These are phyloP conservation scores for Gulo gulo DNA, from an alignment of 2,113 vertebrate genomes.

Conservation along the genomic window DNA sequence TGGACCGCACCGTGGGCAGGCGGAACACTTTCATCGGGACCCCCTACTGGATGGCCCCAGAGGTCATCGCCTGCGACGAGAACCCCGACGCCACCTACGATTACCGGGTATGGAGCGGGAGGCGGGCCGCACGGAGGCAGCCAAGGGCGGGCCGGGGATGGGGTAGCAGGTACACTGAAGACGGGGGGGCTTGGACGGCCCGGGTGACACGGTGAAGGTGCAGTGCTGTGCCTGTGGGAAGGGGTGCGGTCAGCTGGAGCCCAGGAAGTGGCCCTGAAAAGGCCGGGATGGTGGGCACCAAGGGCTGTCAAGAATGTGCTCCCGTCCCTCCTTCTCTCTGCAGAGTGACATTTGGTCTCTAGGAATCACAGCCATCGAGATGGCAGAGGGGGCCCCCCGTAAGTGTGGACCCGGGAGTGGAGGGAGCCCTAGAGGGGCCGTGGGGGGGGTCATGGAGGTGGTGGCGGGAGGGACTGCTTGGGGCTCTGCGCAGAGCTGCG, in stretches of 20 bases:
- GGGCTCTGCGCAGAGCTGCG: neutral
- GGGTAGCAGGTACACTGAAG: neutral
- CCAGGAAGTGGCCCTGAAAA: neutral
- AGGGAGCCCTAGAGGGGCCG: neutral
- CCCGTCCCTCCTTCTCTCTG: neutral
- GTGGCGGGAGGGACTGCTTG: neutral
- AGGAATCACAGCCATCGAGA: slow-evolving; percentile 96
- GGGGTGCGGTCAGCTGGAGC: neutral
- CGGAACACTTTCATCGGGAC: slow-evolving; percentile 96
- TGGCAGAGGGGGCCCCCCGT: slow-evolving; percentile 95
- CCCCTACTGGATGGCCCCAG: slow-evolving; percentile 96
- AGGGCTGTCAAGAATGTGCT: neutral
- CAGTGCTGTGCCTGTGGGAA: neutral
- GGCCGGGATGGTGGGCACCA: neutral
- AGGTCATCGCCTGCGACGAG: slow-evolving; percentile 95
- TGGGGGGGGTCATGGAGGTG: neutral
- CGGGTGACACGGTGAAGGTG: neutral
- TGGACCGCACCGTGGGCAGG: slow-evolving; percentile 93
- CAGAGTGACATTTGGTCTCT: slow-evolving; percentile 96
- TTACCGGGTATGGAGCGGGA: slow-evolving; percentile 86
- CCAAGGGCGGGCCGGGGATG: neutral
- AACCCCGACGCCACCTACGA: slow-evolving; percentile 96
- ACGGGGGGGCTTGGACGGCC: too few relatives aligned
- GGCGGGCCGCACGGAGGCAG: neutral
- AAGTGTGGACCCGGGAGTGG: slow-evolving; percentile 78